phyloP scores from a whole-genome alignment of 2,113 vertebrate genomes.

The Clarias batrachus region DNA sequence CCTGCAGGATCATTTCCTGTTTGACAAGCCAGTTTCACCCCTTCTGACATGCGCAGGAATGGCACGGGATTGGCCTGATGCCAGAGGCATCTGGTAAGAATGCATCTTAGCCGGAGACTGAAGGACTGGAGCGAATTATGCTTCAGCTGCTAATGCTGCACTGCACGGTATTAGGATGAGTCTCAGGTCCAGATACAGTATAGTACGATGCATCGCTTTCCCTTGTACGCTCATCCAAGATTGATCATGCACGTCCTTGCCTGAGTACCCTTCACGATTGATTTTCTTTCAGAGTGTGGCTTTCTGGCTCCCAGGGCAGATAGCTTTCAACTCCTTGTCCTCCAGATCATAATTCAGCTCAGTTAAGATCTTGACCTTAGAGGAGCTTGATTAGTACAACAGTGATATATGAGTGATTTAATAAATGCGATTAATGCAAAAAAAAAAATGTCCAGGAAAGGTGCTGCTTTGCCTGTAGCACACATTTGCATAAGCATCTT shows the following conservation, averaged over 20 bases:
- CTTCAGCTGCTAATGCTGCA: conserved; percentile 45
- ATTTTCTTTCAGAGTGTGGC: conserved; percentile 41
- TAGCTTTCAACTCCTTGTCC: not conserved
- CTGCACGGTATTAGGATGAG: conserved; percentile 28
- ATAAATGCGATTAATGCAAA: not conserved
- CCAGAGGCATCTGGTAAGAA: conserved; percentile 75
- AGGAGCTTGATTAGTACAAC: not conserved
- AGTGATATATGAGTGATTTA: not conserved
- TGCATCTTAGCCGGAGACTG: not conserved
- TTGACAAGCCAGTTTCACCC: conserved; percentile 76
- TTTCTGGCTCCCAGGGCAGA: not conserved
- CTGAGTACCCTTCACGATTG: conserved; percentile 57
- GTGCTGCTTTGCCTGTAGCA: not conserved
- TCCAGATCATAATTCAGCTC: conserved; percentile 14
- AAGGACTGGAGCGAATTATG: conserved; percentile 5
- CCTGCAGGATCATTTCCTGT: conserved; percentile 75
- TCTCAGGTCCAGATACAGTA: conserved; percentile 54
- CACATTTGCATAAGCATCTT: not conserved
- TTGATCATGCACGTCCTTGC: conserved; percentile 56
- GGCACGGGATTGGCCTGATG: conserved; percentile 78
- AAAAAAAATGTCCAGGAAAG: not conserved
- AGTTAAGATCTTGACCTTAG: not conserved
- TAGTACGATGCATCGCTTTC: conserved; percentile 33
- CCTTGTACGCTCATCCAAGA: conserved; percentile 40
- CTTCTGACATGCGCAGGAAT: conserved; percentile 76